phyloP scores from a whole-genome alignment of 2,797 vertebrate genomes.

The Sebastes taczanowskii region DNA sequence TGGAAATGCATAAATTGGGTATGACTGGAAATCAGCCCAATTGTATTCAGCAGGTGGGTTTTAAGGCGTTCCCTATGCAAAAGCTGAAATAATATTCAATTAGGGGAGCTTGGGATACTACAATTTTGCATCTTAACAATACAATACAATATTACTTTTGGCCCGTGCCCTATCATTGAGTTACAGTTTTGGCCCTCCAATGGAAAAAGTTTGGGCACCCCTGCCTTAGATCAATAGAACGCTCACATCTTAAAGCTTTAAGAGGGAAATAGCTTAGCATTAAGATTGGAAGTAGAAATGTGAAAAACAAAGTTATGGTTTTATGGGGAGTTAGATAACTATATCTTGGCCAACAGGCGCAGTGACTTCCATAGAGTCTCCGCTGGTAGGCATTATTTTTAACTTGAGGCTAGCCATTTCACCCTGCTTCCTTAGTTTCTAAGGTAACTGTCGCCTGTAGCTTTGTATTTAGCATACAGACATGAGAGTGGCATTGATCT shows the following conservation, averaged over 20 bases:
- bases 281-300: not conserved
- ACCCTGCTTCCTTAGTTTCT: not conserved
- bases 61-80: too few species aligned
- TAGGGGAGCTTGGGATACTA: too few species aligned
- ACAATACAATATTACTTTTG: too few species aligned
- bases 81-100: too few species aligned
- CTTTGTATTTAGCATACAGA: not conserved
- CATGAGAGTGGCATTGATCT: not conserved
- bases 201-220: too few species aligned
- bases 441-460: not conserved
- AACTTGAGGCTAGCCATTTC: not conserved
- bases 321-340: not conserved
- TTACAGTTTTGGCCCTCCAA: too few species aligned
- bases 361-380: not conserved
- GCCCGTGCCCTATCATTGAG: too few species aligned
- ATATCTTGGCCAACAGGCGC: not conserved
- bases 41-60: too few species aligned
- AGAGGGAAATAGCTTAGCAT: not conserved
- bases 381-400: not conserved
- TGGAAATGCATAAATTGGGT: too few species aligned
- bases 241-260: not conserved
- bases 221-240: too few species aligned
- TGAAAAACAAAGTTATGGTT: not conserved
- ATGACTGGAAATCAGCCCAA: too few species aligned
- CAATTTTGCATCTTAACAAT: too few species aligned